Base-by-base conservation (phyloP, 2,888 invertebrate species). In the Chymomyza procnemis region DNA sequence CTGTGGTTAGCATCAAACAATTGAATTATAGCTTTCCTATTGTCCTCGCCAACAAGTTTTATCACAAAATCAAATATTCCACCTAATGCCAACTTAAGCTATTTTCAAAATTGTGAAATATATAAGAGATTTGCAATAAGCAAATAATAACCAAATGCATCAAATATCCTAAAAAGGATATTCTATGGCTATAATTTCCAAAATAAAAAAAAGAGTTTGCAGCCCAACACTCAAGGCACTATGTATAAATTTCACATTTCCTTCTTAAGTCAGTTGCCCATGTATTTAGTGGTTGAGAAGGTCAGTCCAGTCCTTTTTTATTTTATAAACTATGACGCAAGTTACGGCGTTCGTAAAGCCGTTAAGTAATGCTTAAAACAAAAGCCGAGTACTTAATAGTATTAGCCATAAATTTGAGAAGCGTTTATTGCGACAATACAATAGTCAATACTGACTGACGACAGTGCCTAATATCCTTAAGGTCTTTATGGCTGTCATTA, bases 181-280 rank as follows among this genome's bases (percentile, higher is more conserved):
- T n/a, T n/a, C n/a, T n/a, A n/a, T n/a, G n/a, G n/a, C n/a, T n/a
- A n/a, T n/a, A n/a, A n/a, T n/a, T n/a, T n/a, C n/a, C n/a, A n/a
- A n/a, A n/a, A n/a, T n/a, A n/a, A n/a, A n/a, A n/a, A n/a, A n/a
- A n/a, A n/a, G n/a, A n/a, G n/a, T n/a, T n/a, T n/a, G n/a, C n/a
- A n/a, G n/a, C n/a, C n/a, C n/a, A n/a, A n/a, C n/a, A n/a, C n/a
- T n/a, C n/a, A n/a, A n/a, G n/a, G n/a, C n/a, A n/a, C n/a, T n/a
- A n/a, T 9, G 2, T 41, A 41, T 12, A 41, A 41, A 41, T 86
- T 81, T 82, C 79, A 86, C 84, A 81, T 86, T 85, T 69, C 64
- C 66, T 76, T 67, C 71, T 66, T 74, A 67, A 75, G 58, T 59
- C 64, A 67, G 59, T 19, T 64, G 66, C n/a, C n/a, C n/a, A n/a